Conservation (phyloP, 2,888 invertebrate species). For the Frankliniella intonsa region DNA sequence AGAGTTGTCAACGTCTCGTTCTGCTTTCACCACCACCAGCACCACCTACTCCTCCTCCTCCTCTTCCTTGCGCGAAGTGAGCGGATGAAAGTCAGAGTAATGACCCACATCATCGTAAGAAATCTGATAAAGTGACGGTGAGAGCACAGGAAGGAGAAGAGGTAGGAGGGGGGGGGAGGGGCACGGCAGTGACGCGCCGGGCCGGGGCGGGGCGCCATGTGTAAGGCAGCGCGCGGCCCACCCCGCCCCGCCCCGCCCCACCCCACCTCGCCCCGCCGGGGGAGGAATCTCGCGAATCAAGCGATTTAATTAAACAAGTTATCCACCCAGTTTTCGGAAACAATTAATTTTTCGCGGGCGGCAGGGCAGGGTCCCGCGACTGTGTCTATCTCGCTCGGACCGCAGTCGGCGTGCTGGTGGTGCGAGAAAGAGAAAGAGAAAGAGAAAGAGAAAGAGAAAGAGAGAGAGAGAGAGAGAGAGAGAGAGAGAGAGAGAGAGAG, state of each 20-base stretch:
- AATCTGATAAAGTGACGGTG: too few relatives aligned
- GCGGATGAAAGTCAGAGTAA: too few relatives aligned
- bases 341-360: slow-evolving; percentile 14
- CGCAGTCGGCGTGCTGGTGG: neutral
- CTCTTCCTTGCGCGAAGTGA: too few relatives aligned
- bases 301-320: slow-evolving; percentile 13
- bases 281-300: neutral
- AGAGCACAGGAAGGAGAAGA: too few relatives aligned
- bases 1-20: too few relatives aligned
- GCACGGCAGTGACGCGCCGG: too few relatives aligned
- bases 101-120: too few relatives aligned
- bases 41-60: too few relatives aligned
- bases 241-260: neutral
- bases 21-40: too few relatives aligned
- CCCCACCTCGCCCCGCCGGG: neutral
- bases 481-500: slow-evolving; percentile 1
- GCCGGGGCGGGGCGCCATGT: too few relatives aligned
- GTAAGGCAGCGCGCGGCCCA: too few relatives aligned
- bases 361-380: neutral
- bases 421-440: neutral
- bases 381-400: neutral
- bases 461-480: neutral
- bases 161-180: too few relatives aligned
- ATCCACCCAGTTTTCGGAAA: slow-evolving; percentile 19
- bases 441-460: neutral